Conservation (phyloP, 2,113 vertebrate species). For the Sardina pilchardus region DNA sequence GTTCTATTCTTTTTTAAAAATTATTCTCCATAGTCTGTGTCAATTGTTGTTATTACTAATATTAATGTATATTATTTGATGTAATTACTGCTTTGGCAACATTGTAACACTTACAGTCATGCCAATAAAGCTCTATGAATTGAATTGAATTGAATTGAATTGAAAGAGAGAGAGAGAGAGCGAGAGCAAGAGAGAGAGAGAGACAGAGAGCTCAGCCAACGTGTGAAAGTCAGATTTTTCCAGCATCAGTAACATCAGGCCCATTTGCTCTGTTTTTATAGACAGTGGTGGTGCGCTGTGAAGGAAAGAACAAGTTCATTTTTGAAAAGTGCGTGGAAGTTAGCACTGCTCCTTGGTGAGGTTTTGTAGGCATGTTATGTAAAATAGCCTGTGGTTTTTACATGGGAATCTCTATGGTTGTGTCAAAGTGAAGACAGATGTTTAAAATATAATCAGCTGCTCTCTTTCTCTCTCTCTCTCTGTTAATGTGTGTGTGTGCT, state of each 20-base stretch:
- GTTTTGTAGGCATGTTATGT: background rate
- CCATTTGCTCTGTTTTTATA: constrained; percentile 52
- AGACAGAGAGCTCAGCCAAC: background rate
- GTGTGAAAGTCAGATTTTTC: background rate
- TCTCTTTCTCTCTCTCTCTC: background rate
- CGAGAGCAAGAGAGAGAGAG: background rate
- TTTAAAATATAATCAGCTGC: constrained; percentile 25
- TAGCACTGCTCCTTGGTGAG: background rate
- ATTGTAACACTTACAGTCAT: no score
- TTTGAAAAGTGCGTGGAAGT: background rate
- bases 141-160: no score
- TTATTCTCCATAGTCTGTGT: no score
- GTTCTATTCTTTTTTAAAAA: no score
- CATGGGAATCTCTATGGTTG: background rate
- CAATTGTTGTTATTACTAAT: no score
- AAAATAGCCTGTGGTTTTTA: constrained; percentile 5
- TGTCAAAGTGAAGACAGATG: constrained; percentile 34
- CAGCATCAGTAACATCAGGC: constrained; percentile 22
- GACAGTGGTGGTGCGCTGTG: constrained; percentile 16
- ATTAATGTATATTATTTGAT: no score
- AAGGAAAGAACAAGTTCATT: background rate
- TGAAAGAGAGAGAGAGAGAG: no score
- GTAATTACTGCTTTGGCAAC: no score
- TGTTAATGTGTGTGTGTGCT: background rate
- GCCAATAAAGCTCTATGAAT: no score